phyloP scores from a whole-genome alignment of 2,797 vertebrate genomes.

The Sebastiscus albofasciatus region DNA sequence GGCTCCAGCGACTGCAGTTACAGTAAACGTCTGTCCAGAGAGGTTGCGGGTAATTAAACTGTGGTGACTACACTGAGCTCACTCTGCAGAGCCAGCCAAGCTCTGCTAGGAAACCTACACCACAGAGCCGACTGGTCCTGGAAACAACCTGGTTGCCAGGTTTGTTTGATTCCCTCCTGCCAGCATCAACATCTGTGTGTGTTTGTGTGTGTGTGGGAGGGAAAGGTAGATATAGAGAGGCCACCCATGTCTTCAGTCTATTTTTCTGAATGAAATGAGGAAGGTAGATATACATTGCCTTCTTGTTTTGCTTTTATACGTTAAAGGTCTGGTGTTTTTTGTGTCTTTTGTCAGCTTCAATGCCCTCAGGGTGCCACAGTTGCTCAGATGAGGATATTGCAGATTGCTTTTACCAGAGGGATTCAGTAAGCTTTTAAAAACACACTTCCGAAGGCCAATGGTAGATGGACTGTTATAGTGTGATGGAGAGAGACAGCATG shows the following conservation, averaged over 20 bases:
- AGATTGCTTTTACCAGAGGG: constrained; percentile 24
- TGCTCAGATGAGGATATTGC: background rate
- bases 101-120: constrained; percentile 69
- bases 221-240: constrained; percentile 20
- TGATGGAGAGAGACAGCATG: constrained; percentile 27
- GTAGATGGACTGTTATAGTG: constrained; percentile 32
- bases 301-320: background rate
- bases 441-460: constrained; percentile 8
- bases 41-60: constrained; percentile 61
- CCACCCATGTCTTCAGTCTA: constrained; percentile 48
- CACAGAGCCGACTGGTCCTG: constrained; percentile 47
- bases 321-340: constrained; percentile 4
- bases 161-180: constrained; percentile 60
- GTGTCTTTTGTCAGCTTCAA: background rate
- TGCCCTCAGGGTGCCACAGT: background rate
- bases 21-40: constrained; percentile 60
- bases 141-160: constrained; percentile 57
- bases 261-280: constrained; percentile 32
- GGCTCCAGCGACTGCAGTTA: constrained; percentile 20
- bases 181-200: constrained; percentile 64
- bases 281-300: background rate
- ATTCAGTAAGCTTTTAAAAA: constrained; percentile 59
- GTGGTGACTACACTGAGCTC: constrained; percentile 61
- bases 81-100: constrained; percentile 48
- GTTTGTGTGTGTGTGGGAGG: background rate